A percentile compares a stretch with the other conserved stretches of the same genome.
These are phyloP conservation scores for Hypothenemus hampei DNA, from an alignment of 1,140 invertebrate species.

Conservation along the genomic window DNA sequence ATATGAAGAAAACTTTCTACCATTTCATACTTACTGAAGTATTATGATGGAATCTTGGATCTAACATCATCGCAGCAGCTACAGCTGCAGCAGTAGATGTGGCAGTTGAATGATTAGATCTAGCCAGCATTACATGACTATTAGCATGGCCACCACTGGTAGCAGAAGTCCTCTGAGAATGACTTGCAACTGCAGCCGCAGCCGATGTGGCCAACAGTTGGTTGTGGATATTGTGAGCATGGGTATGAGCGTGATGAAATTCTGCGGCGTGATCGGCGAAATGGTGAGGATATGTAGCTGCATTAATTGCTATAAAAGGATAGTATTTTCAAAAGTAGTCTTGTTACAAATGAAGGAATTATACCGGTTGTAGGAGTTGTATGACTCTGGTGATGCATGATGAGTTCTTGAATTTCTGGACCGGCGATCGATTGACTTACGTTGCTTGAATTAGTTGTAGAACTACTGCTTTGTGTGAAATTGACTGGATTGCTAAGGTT, in stretches of 20 bases:
- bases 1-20: no score
- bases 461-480: constrained; percentile 34
- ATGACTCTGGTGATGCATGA: constrained; percentile 45
- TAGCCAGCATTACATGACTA: constrained; percentile 40
- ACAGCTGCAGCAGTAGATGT: constrained; percentile 45
- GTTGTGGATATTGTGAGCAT: constrained; percentile 43
- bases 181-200: constrained; percentile 26
- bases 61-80: constrained; percentile 46
- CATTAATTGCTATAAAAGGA: constrained; percentile 23
- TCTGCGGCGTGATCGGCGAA: constrained; percentile 39
- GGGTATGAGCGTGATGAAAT: constrained; percentile 40
- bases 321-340: neutral
- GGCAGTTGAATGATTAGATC: constrained; percentile 40
- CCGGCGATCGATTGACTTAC: constrained; percentile 36
- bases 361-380: constrained; percentile 32
- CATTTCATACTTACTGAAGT: constrained; percentile 40
- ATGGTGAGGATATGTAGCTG: constrained; percentile 40
- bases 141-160: constrained; percentile 36
- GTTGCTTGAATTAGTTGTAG: constrained; percentile 27
- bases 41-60: constrained; percentile 46
- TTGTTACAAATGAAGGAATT: no score
- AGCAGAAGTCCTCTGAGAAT: constrained; percentile 34
- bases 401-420: constrained; percentile 43
- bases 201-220: constrained; percentile 37
- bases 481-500: constrained; percentile 30